These are phyloP conservation scores for Cartodere bifasciata DNA, from an alignment of 2,888 invertebrate genomes.

Conservation along the genomic window DNA sequence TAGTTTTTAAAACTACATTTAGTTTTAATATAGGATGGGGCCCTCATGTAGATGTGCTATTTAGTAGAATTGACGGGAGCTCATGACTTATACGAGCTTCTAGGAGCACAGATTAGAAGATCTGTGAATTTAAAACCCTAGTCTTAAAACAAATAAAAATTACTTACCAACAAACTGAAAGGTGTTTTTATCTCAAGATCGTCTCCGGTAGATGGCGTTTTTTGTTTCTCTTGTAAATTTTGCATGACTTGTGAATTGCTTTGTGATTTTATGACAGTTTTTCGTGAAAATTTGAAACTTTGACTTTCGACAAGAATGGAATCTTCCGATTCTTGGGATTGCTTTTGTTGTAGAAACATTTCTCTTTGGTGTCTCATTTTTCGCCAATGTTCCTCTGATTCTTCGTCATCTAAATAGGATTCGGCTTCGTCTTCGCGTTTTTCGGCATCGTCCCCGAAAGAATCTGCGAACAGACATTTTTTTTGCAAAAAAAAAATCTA, in stretches of 20 bases:
- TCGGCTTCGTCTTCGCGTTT: slow-evolving; percentile 32
- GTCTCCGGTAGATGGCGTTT: slow-evolving; percentile 2
- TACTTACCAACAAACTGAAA: slow-evolving; percentile 36
- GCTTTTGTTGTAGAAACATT: slow-evolving; percentile 52
- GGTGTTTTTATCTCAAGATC: slow-evolving; percentile 32
- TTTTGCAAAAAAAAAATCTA: too few species aligned
- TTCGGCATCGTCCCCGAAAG: slow-evolving; percentile 18
- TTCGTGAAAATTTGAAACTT: slow-evolving; percentile 37
- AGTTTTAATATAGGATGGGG: too few species aligned
- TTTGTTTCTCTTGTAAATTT: slow-evolving; percentile 15
- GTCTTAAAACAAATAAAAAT: too few species aligned
- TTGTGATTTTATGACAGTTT: slow-evolving; percentile 23
- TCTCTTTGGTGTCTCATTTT: slow-evolving; percentile 70
- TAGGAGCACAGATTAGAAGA: too few species aligned
- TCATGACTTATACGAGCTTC: too few species aligned
- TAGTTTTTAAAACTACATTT: too few species aligned
- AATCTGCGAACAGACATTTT: too few species aligned
- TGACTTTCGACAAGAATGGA: slow-evolving; percentile 29
- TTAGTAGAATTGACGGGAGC: too few species aligned
- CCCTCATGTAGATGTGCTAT: too few species aligned
- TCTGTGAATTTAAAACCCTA: too few species aligned
- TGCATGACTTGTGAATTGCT: slow-evolving; percentile 18
- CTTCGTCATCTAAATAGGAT: slow-evolving; percentile 53
- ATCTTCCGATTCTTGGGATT: slow-evolving; percentile 21
- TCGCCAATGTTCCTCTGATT: slow-evolving; percentile 66